Percentiles rank a stretch among this genome's conserved stretches.
Evolutionary conservation across 2,797 vertebrate genomes (phyloP).

Genomic region (Manis pentadactyla): DNA sequence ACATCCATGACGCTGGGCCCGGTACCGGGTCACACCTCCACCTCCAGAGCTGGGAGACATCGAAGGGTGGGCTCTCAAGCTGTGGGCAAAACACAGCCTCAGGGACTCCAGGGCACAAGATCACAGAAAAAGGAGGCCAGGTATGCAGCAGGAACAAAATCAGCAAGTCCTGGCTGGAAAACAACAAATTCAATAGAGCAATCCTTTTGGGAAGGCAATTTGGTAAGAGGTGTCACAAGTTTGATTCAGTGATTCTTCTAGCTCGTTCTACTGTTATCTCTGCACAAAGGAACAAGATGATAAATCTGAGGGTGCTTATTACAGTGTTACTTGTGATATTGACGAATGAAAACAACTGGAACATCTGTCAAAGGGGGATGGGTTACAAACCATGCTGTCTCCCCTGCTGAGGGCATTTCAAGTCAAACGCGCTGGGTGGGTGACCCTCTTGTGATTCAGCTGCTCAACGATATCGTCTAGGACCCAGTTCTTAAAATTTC

Average conservation of each 20-base stretch:
- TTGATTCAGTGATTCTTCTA: background rate
- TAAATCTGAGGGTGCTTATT: accelerated
- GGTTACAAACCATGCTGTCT: background rate
- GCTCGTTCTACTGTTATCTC: background rate
- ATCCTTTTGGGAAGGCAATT: background rate
- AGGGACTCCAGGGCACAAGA: no score
- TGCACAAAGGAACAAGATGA: background rate
- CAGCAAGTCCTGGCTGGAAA: background rate
- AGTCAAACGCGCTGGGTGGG: background rate
- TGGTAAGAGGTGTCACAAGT: background rate
- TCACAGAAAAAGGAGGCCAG: background rate
- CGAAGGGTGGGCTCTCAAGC: background rate
- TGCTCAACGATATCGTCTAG: background rate
- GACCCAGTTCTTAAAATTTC: background rate
- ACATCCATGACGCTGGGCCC: background rate
- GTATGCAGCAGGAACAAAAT: background rate
- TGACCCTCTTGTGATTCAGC: background rate
- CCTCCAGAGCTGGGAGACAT: background rate
- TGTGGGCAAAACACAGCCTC: background rate
- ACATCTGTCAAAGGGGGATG: background rate
- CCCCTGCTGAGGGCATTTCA: background rate
- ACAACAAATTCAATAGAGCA: background rate
- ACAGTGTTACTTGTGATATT: no score
- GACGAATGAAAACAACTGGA: background rate
- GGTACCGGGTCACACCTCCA: background rate